Base-by-base conservation (phyloP, 53 echinoderm and acorn worm genomes). In the Holothuria scabra region DNA sequence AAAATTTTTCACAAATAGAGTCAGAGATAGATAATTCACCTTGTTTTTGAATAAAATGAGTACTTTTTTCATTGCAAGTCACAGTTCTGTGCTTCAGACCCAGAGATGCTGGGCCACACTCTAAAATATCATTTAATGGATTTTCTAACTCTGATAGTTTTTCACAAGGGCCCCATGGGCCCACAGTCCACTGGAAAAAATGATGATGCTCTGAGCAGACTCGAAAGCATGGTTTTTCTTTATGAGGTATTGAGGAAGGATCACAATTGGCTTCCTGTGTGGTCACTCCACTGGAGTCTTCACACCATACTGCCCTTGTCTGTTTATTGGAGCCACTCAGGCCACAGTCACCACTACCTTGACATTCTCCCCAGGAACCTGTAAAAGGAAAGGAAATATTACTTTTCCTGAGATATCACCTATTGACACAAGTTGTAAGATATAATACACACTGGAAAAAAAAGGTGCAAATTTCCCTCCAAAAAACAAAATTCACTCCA, bases 321-420 rank as follows among this genome's bases (percentile, higher is more conserved):
- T 97, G 92, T 78, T 33, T 28, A 12, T 78, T 78, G 23, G 81
- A 74, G 3, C 90, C 92, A 52, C 89, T 90, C 48, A 85, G 89
- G 0, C 97, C 23, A 52, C 52, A 52, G 52, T 52, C 52, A 30
- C 84, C 76, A 38, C 76, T 89, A 59, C 92, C 94, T 29, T 81
- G 82, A 65, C 94, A 94, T 66, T 84, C 80, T 20, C 92, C 94
- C 97, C 97, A 97, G 30, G 88, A 66, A 74, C 93, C 96, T 93
- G 72, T 0, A 16, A 46, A 56, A 57, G 46, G 35, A 57, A 59
- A 79, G 7, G 46, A 26, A 28, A 5, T 16, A 18, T 18, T 13
- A 48, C 12, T 52, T 52, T 18, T 52, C 14, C 16, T 52, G 8
- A 16, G 4, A 52, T 52, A 18, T 7, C 5, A 44, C 10, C 44